These are phyloP conservation scores for Dolichoris vasculosae DNA, from an alignment of 1,140 invertebrate species.

Conservation along the genomic window DNA sequence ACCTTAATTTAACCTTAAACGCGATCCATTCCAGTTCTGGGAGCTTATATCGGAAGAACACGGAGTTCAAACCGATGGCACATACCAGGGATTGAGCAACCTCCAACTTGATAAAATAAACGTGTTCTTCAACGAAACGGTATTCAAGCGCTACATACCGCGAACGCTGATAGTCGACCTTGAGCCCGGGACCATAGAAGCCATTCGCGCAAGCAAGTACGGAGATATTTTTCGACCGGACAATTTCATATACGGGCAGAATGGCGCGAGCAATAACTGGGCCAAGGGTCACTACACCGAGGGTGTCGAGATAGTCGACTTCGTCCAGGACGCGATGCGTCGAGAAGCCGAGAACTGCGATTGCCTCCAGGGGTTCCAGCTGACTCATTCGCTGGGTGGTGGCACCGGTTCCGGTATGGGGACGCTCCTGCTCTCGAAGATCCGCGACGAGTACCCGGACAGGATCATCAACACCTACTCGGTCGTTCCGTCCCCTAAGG, in stretches of 20 bases:
- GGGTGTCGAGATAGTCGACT: conserved; percentile 82
- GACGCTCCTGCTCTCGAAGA: conserved; percentile 80
- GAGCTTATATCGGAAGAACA: conserved; percentile 83
- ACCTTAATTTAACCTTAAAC: too few relatives aligned
- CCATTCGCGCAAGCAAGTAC: conserved; percentile 79
- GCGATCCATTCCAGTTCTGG: conserved; percentile 83
- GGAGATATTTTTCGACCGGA: conserved; percentile 83
- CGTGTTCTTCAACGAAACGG: conserved; percentile 79
- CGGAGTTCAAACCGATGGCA: conserved; percentile 77
- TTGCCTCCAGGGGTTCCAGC: conserved; percentile 85
- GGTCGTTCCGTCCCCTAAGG: conserved; percentile 86
- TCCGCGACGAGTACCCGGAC: conserved; percentile 83
- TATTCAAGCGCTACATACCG: conserved; percentile 80
- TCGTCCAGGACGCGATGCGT: conserved; percentile 84
- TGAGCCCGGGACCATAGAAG: conserved; percentile 83
- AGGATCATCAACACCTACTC: conserved; percentile 88
- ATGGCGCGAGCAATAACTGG: conserved; percentile 80
- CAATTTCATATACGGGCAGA: conserved; percentile 81
- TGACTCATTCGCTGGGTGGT: conserved; percentile 82
- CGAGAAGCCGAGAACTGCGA: conserved; percentile 85
- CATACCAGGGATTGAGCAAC: conserved; percentile 77
- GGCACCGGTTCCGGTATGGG: conserved; percentile 85
- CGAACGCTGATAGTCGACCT: conserved; percentile 82
- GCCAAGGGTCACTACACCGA: conserved; percentile 86
- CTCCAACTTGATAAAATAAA: conserved; percentile 79